Conservation (phyloP, 1,140 invertebrate genomes). For the Megalopta genalis region DNA sequence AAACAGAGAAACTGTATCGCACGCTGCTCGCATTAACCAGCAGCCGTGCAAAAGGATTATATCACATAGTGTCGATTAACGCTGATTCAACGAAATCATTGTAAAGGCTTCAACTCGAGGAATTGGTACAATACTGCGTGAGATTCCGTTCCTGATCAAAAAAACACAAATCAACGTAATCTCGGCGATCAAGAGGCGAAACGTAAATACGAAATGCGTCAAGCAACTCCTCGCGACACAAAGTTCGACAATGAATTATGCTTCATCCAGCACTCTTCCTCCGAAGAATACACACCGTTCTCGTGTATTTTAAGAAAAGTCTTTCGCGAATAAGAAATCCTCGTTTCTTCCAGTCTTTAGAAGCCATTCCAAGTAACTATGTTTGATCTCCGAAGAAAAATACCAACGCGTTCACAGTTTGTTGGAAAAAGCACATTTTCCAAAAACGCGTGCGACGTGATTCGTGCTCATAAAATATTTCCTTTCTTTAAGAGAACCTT, state of each 20-base stretch:
- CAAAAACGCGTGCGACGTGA: neutral
- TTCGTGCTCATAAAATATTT: conserved; percentile 15
- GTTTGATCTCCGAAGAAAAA: neutral
- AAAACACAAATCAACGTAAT: conserved; percentile 1
- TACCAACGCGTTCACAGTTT: conserved; percentile 2
- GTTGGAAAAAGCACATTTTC: conserved; percentile 26
- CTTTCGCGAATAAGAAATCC: conserved; percentile 52
- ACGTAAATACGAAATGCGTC: neutral
- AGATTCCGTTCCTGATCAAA: neutral
- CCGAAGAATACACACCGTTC: conserved; percentile 22
- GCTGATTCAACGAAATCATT: conserved; percentile 7
- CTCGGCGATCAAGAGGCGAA: conserved; percentile 7
- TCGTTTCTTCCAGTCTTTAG: conserved; percentile 60
- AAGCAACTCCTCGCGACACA: conserved; percentile 2
- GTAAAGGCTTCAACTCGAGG: neutral
- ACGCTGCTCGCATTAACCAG: neutral
- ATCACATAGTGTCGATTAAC: conserved; percentile 18
- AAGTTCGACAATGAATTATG: conserved; percentile 32
- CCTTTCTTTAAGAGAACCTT: conserved; percentile 9
- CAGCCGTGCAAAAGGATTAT: conserved; percentile 1
- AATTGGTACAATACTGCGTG: neutral
- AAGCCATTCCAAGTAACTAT: conserved; percentile 48
- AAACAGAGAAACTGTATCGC: neutral
- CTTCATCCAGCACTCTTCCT: conserved; percentile 60
- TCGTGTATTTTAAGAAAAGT: conserved; percentile 49